A percentile compares a stretch with the other conserved stretches of the same genome.
These are phyloP conservation scores for Meandrusa payeni DNA, from an alignment of 2,888 invertebrate species.

Conservation along the genomic window DNA sequence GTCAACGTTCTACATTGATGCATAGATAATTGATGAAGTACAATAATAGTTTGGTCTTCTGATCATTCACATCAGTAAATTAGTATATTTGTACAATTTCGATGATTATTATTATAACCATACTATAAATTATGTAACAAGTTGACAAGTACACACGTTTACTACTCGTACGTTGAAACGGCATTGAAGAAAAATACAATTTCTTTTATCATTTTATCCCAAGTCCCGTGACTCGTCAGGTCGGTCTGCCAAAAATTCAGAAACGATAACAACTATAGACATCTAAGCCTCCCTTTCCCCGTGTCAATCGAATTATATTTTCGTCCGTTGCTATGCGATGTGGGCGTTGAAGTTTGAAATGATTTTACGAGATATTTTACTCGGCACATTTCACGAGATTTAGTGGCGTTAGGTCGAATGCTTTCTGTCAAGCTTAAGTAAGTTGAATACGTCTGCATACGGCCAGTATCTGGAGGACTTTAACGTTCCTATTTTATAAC, in stretches of 20 bases:
- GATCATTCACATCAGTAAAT: too few species aligned
- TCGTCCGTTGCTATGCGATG: constrained; percentile 28
- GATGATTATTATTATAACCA: too few species aligned
- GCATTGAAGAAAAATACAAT: constrained; percentile 14
- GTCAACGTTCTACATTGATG: constrained; percentile 11
- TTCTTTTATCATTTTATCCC: constrained; percentile 28
- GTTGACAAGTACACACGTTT: neutral
- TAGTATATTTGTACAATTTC: too few species aligned
- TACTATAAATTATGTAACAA: constrained; percentile 3
- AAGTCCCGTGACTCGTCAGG: constrained; percentile 45
- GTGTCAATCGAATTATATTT: constrained; percentile 28
- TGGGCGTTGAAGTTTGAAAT: constrained; percentile 23
- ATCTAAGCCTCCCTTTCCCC: constrained; percentile 26
- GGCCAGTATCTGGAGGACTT: too few species aligned
- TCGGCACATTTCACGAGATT: constrained; percentile 1
- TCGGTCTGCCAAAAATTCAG: constrained; percentile 49
- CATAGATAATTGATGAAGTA: constrained; percentile 13
- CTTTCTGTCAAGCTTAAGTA: neutral
- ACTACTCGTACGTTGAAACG: neutral
- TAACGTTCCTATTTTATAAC: constrained; percentile 25
- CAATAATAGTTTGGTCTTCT: neutral
- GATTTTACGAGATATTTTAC: constrained; percentile 8
- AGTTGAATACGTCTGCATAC: neutral
- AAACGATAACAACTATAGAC: constrained; percentile 35
- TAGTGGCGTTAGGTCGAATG: neutral